Base-by-base conservation (phyloP, 2,113 vertebrate genomes). In the Pangasianodon hypophthalmus region DNA sequence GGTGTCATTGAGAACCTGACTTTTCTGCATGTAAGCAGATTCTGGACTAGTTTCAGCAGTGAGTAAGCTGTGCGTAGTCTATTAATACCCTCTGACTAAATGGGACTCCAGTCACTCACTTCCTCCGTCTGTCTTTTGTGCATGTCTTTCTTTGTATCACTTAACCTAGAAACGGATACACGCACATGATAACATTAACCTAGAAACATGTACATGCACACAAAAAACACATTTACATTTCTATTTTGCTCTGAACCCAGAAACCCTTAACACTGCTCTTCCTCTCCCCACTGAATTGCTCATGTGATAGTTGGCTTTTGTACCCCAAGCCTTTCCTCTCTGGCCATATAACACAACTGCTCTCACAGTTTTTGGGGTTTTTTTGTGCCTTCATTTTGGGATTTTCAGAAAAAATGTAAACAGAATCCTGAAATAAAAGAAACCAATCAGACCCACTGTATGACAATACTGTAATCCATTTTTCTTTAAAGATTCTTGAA, bases 231-330 rank as follows among this genome's bases (percentile, higher is more conserved):
- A 54, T 81, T n/a, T n/a, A 46, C 1, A 10, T 21, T 58, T 44
- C 37, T 44, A 54, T 64, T 50, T 88, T 50, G 44, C 60, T 56
- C 60, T 44, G 67, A 85, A 62, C 56, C 41, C 6, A 56, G 29
- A 60, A 77, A 29, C 26, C 44, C 1, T 32, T 11, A 64, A 84
- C 60, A 16, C 7, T 8, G 13, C 5, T 32, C 48, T 18, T 26
- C 85, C 21, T 32, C 64, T 71, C 60, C 73, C 2, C 50, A 11
- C 86, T 16, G 16, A 87, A 85, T 87, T 56, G 90, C 37, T 80
- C 79, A 13, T 56, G 79, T 81, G 73, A 92, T 41, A 58, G 87
- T 91, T 92, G 88, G 87, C 83, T 90, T 90, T n/a, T 85, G 84
- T 7, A 21, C 29, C 32, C 19, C 6, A 6, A 13, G 75, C 75